Evolutionary conservation across 2,113 vertebrate species (phyloP), one percentile per base, ranked within the genome.

Genomic region (Mixornis gularis): DNA sequence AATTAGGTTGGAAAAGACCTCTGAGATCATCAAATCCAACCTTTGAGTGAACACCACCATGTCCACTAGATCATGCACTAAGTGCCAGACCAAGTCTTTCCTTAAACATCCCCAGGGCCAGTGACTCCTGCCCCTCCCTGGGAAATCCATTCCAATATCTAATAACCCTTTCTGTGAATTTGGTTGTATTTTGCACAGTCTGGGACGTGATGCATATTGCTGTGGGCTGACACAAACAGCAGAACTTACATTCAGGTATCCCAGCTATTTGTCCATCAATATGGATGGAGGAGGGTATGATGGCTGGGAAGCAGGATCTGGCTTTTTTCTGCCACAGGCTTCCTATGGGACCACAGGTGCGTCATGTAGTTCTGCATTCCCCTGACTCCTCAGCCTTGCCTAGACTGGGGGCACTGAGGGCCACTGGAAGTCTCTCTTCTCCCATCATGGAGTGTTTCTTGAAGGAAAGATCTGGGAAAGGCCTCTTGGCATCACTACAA

Each of bases 381-480:
- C 51, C 44, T 41, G 27, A 41, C 4, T 51, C 17, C 7, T n/a
- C 25, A 52, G 15, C 14, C 21, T 36, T 69, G 17, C 53, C 17
- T 41, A 27, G 30, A 10, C 7, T 6, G 2, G 10, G 17, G 43
- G 8, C 18, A n/a, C 16, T 4, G 3, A 11, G 4, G 8, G 7
- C 24, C 29, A 14, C 32, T 41, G 63, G 43, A 58, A 72, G 3
- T 56, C 16, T 76, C 19, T 79, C 44, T 80, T 69, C 10, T 20
- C 10, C 9, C 18, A 18, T 12, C 7, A 34, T 3, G 10, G 49
- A 64, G 40, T 9, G 2, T 71, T 63, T 79, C 62, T 74, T 74
- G 53, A 17, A 40, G 29, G 56, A 60, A 32, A 12, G 30, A 58
- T 56, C 38, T 41, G 36, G 40, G 68, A 89, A 51, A 72, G 24